These are phyloP conservation scores for Carcharodon carcharias DNA, from an alignment of 2,797 vertebrate genomes.

Conservation along the genomic window DNA sequence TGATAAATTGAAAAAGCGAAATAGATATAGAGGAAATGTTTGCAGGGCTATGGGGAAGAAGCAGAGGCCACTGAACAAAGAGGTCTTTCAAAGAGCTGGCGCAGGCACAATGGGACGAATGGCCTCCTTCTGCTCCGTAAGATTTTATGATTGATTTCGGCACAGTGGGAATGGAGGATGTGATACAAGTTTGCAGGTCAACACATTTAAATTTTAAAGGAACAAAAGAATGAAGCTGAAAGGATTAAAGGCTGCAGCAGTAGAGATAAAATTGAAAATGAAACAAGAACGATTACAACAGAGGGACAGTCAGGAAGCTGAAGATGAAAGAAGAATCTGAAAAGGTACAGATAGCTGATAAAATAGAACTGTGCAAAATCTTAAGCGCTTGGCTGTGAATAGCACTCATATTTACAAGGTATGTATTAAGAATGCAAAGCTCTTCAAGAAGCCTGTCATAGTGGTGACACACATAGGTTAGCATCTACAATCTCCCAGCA, in stretches of 20 bases:
- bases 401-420: not conserved
- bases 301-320: too few relatives aligned
- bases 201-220: not conserved
- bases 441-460: not conserved
- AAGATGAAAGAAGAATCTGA: not conserved
- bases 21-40: not conserved
- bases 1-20: not conserved
- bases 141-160: not conserved
- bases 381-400: not conserved
- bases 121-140: not conserved
- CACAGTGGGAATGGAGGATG: not conserved
- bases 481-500: not conserved
- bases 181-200: not conserved
- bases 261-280: not conserved
- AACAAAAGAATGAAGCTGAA: not conserved
- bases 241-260: not conserved
- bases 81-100: not conserved
- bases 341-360: not conserved
- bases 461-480: not conserved
- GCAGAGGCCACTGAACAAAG: not conserved
- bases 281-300: not conserved
- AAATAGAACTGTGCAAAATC: not conserved
- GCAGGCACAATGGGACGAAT: not conserved
- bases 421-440: not conserved
- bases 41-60: not conserved